Evolutionary conservation across 2,797 vertebrate genomes (phyloP), one percentile per base, ranked within the genome.

Genomic region (Phalanger gymnotis): DNA sequence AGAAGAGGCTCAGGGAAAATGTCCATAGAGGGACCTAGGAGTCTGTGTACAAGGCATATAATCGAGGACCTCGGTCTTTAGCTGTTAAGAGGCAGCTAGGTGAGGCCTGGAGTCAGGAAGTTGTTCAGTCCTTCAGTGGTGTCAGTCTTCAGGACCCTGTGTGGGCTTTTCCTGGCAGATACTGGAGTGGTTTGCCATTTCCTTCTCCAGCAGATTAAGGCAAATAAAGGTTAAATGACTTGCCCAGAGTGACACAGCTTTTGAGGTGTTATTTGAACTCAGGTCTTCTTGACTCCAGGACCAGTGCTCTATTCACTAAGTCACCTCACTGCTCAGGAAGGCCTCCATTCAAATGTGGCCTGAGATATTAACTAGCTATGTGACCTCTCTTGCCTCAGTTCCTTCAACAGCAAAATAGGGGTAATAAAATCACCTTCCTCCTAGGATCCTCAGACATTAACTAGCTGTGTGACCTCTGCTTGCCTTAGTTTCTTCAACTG

Each of bases 11-110:
- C 51, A 0, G 66, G 0, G n/a, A 28, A 53, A 2, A 2, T 7
- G 0, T 3, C 34, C 30, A 0, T 61, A 2, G 90, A 13, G 28
- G 2, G 55, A n/a, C 3, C 54, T 54, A 19, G 4, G 0, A 87
- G 2, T 57, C 0, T 93, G 34, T 57, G 40, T 27, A 87, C 16
- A 90, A 57, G 92, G 61, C 19, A 11, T 9, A 0, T 0, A 27
- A 31, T 11, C 10, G 19, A 0, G 10, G 16, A 22, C 0, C 31
- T 92, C 57, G 9, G 0, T 0, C 19, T 1, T 47, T 90, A 90
- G 53, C 54, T 93, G 91, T 92, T 52, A 47, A 40, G 93, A 52
- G 30, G 54, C 92, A 28, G 25, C n/a, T 40, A 47, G 40, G 40
- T 81, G 40, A 34, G 30, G 40, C 40, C n/a, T 81, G n/a, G 66